Conservation (phyloP, 2,888 invertebrate species). For the Eubasilissa splendida region DNA sequence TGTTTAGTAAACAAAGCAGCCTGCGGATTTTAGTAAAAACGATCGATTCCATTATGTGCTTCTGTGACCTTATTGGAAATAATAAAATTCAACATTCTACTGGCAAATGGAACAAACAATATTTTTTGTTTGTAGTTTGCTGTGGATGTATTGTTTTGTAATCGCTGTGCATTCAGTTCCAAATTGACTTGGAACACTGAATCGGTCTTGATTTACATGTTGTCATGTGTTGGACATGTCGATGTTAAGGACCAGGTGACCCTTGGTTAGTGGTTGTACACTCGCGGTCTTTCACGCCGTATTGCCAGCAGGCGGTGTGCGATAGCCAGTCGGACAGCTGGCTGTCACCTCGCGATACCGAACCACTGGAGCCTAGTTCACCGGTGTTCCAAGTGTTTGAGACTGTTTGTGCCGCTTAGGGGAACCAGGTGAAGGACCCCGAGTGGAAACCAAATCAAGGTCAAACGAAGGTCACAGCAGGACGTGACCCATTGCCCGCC, state of each 20-base stretch:
- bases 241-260: slow-evolving; percentile 58
- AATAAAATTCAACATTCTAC: slow-evolving; percentile 49
- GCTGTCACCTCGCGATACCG: slow-evolving; percentile 11
- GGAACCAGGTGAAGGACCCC: slow-evolving; percentile 74
- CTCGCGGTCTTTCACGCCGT: slow-evolving; percentile 58
- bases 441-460: slow-evolving; percentile 89
- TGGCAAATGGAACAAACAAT: slow-evolving; percentile 46
- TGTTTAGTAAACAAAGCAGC: too few species aligned
- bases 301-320: background rate
- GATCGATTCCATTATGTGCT: too few species aligned
- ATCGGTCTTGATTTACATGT: slow-evolving; percentile 62
- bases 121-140: slow-evolving; percentile 57
- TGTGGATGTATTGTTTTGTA: slow-evolving; percentile 58
- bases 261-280: slow-evolving; percentile 58
- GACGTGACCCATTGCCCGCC: slow-evolving; percentile 78
- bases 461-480: slow-evolving; percentile 77
- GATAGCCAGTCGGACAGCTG: background rate
- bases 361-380: slow-evolving; percentile 32
- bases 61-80: too few species aligned
- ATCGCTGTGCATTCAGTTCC: slow-evolving; percentile 66
- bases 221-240: slow-evolving; percentile 59
- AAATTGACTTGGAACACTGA: slow-evolving; percentile 69
- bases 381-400: slow-evolving; percentile 57
- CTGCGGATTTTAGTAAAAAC: too few species aligned
- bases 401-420: slow-evolving; percentile 59